Percentiles rank a stretch among this genome's conserved stretches.
These are phyloP conservation scores for Euglossa dilemma DNA, from an alignment of 1,140 invertebrate species.

Conservation along the genomic window DNA sequence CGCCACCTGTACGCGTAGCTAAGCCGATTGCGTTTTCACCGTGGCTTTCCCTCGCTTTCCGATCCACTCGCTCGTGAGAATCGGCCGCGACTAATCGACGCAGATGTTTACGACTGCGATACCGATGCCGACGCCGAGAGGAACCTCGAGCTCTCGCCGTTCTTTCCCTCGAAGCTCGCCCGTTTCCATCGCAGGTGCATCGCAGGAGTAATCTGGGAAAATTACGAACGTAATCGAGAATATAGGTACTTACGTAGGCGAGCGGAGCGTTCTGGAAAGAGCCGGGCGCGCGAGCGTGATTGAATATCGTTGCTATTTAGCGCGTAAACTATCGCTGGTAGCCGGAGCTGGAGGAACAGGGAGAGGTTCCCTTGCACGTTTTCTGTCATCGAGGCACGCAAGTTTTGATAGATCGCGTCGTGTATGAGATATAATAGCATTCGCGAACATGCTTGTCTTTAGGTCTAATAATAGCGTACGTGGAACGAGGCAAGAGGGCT, in stretches of 20 bases:
- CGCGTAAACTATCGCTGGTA: background rate
- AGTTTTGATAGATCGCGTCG: background rate
- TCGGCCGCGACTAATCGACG: constrained; percentile 15
- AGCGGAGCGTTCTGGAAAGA: background rate
- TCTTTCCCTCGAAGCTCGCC: too few species aligned
- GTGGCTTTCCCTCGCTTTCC: constrained; percentile 69
- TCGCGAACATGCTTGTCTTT: background rate
- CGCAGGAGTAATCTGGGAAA: too few species aligned
- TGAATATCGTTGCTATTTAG: background rate
- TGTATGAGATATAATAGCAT: background rate
- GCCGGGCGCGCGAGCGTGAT: background rate
- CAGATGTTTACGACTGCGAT: constrained; percentile 1
- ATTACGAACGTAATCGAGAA: too few species aligned
- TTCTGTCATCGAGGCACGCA: background rate
- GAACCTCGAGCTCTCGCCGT: too few species aligned
- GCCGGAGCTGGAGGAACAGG: too few species aligned
- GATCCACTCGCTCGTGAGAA: constrained; percentile 65
- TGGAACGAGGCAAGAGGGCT: background rate
- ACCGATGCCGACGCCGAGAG: too few species aligned
- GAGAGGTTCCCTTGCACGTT: background rate
- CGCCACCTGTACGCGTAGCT: constrained; percentile 76
- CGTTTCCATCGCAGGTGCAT: too few species aligned
- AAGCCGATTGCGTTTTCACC: constrained; percentile 73
- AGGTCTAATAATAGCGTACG: background rate
- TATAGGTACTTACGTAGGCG: too few species aligned